Base-by-base conservation (phyloP, 2,113 vertebrate genomes). In the Centropus unirufus region DNA sequence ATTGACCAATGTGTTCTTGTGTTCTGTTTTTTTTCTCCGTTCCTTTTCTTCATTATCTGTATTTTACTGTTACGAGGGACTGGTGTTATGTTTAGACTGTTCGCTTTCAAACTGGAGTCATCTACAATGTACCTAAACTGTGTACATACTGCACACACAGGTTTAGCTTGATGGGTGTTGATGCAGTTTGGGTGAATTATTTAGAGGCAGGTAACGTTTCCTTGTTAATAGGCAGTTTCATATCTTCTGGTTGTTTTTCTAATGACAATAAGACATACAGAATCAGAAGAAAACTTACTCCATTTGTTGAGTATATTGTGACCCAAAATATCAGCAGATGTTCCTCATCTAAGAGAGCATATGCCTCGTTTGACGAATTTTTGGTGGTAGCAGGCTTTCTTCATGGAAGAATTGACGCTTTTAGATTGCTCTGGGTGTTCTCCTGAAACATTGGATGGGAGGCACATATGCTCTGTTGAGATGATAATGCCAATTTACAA, bases 401-500 rank as follows among this genome's bases (percentile, higher is more conserved):
- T 87, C 3, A 1, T 80, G 69, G 52, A 88, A 70, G 57, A 90
- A 47, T 5, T 93, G 75, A 74, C 72, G 14, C 51, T 80, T 83
- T 36, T 46, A 32, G 34, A 22, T 87, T 61, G 22, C 24, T 92
- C 47, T 63, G 67, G 22, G 30, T 86, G 42, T 47, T 67, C 36
- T 77, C 47, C 32, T 16, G 55, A 75, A 67, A 70, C 23, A 6
- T 62, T 1, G 46, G 55, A 84, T 79, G 69, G 73, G 34, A 89
- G 78, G 51, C 51, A 79, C 68, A 74, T 76, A 51, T 14, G 4
- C 32, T 85, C 49, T 75, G 29, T 57, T 78, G 73, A 85, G 92
- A 95, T 89, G 80, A 47, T 39, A 69, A 54, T 89, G 75, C 67
- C 57, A 96, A 14, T 7, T 69, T 95, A 66, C 14, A 90, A 81